Base-by-base conservation (phyloP, 1,140 invertebrate genomes). In the Sycobia sp. region DNA sequence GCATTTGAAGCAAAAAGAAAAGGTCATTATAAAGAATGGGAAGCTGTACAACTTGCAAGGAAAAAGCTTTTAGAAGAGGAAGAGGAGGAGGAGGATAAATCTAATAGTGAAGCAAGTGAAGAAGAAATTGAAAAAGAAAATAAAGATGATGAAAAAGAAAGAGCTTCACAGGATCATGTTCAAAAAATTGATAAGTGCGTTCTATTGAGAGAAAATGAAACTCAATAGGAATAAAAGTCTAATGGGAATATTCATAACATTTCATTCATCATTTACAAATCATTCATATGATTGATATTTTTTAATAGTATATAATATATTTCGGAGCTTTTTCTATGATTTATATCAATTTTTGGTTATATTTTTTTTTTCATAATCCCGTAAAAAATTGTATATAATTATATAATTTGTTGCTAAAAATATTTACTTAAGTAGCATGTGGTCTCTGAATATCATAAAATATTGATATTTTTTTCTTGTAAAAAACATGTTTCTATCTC, bases 21-120 rank as follows among this genome's bases (percentile, higher is more conserved):
- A 83, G 88, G 92, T 64, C 97, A 99, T 78, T 99, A 99, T 81
- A 96, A 97, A 79, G 97, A 99, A 80, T 98, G 94, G 79, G 90
- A 95, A 77, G 94, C 94, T 4, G 89, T 97, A 0, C 92, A 96
- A 79, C 79, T 97, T 66, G 94, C 95, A 3, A 83, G 93, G 69
- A 91, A 97, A 80, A 83, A 96, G 58, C 88, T 97, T 83, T 87
- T 93, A 62, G 90, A 96, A 73, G 95, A 97, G 62, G 90, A 92
- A 20, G 93, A 95, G 13, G 93, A 94, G 0, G 91, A 91, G 2
- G 90, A 91, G 0, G 88, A 88, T 2, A n/a, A n/a, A n/a, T 85
- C 87, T n/a, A 93, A 96, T 51, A 89, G 91, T 22, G 90, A 92
- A 22, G 90, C 92, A 9, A 90, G 91, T 10, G 88, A 89, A 1